Conservation (phyloP, 2,888 invertebrate genomes). For the Apocheima hispidaria region DNA sequence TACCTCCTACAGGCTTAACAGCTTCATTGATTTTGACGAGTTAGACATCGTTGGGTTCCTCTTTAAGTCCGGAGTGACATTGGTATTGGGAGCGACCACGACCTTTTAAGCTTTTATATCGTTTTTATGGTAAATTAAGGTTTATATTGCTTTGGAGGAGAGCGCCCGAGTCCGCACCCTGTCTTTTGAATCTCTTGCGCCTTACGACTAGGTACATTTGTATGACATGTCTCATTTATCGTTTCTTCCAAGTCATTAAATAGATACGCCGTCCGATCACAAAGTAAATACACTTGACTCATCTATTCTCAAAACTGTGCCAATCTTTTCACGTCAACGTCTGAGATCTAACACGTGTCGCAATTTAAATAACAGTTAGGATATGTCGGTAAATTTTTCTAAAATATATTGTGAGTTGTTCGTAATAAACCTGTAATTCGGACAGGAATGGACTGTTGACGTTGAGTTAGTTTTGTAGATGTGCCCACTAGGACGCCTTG, state of each 20-base stretch:
- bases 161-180: no score
- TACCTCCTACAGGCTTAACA: no score
- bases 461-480: constrained; percentile 15
- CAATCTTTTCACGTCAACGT: constrained; percentile 33
- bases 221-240: constrained; percentile 23
- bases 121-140: no score
- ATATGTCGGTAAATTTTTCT: constrained; percentile 16
- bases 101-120: no score
- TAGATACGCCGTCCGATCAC: constrained; percentile 25
- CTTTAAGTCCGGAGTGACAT: no score
- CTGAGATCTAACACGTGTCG: constrained; percentile 23
- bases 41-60: no score
- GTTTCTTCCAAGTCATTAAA: constrained; percentile 31
- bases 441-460: constrained; percentile 33
- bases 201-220: background rate
- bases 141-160: no score
- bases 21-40: no score
- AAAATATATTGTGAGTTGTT: constrained; percentile 21
- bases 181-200: no score
- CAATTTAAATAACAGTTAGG: constrained; percentile 4
- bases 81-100: no score
- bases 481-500: constrained; percentile 7
- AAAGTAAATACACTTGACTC: constrained; percentile 35
- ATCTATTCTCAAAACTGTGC: constrained; percentile 30
- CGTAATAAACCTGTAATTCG: constrained; percentile 27